Percentiles rank a stretch among this genome's conserved stretches.
phyloP scores from a whole-genome alignment of 2,797 vertebrate genomes.

The Acropternis orthonyx region DNA sequence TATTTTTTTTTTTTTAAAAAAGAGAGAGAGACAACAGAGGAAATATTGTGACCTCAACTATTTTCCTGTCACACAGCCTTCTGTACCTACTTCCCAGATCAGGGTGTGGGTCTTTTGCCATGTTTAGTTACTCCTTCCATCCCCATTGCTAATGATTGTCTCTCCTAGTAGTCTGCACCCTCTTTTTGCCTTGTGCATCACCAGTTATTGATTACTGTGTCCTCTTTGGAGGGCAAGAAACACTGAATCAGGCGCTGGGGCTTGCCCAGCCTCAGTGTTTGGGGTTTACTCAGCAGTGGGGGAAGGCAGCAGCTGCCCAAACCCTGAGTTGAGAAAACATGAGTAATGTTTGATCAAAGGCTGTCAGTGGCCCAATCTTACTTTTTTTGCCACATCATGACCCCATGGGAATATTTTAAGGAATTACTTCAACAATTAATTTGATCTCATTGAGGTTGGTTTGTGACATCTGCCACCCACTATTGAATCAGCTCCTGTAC shows the following conservation, averaged over 20 bases:
- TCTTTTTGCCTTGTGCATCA: background rate
- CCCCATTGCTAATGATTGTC: background rate
- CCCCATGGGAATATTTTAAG: background rate
- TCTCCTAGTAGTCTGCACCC: background rate
- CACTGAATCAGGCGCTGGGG: fast-evolving
- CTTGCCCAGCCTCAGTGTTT: background rate
- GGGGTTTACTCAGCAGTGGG: background rate
- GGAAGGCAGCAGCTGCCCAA: background rate
- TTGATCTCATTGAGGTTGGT: background rate
- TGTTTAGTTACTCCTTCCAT: background rate
- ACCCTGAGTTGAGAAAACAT: background rate
- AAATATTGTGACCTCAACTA: background rate
- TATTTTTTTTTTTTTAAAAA: too few species aligned
- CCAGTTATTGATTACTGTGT: background rate
- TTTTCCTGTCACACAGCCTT: background rate
- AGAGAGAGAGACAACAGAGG: background rate
- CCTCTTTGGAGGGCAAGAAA: background rate
- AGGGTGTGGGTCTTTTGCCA: background rate
- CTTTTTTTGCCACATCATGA: background rate
- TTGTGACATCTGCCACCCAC: background rate
- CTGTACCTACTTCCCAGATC: background rate
- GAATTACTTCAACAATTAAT: background rate
- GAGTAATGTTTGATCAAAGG: background rate
- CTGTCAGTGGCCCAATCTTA: background rate
- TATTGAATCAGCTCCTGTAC: background rate